Percentiles rank a stretch among this genome's conserved stretches.
phyloP scores from a whole-genome alignment of 2,797 vertebrate genomes.

The Echeneis naucrates region DNA sequence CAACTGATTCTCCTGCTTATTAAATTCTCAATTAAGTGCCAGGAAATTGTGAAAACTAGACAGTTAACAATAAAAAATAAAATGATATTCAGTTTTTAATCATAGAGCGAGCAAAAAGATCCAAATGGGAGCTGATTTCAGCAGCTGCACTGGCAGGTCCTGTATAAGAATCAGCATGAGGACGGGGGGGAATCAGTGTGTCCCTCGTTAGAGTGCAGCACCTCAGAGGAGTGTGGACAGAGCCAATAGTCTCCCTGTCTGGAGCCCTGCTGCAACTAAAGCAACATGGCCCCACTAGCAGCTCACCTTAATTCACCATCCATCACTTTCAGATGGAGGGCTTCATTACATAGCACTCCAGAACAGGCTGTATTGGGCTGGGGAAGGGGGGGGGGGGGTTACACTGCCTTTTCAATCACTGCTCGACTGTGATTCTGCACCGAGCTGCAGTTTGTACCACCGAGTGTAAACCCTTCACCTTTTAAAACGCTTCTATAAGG shows the following conservation, averaged over 20 bases:
- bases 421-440: slow-evolving; percentile 57
- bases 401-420: slow-evolving; percentile 63
- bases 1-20: too few relatives aligned
- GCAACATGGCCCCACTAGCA: slow-evolving; percentile 52
- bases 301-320: slow-evolving; percentile 74
- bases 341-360: slow-evolving; percentile 70
- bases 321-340: slow-evolving; percentile 72
- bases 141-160: not conserved
- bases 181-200: not conserved
- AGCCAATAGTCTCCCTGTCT: slow-evolving; percentile 61
- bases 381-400: slow-evolving; percentile 51
- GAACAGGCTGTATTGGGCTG: slow-evolving; percentile 47
- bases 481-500: slow-evolving; percentile 15
- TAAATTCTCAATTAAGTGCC: too few relatives aligned
- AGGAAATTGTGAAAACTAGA: not conserved
- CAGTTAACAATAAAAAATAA: not conserved
- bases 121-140: not conserved
- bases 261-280: slow-evolving; percentile 51
- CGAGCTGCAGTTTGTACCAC: slow-evolving; percentile 53
- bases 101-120: not conserved
- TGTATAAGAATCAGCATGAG: slow-evolving; percentile 8
- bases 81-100: not conserved
- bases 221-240: slow-evolving; percentile 47
- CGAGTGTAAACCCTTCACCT: slow-evolving; percentile 42
- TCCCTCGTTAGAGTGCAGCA: slow-evolving; percentile 30